A percentile compares a stretch with the other conserved stretches of the same genome.
Conservation (phyloP, 2,797 vertebrate genomes). For the Cyclura pinguis region DNA sequence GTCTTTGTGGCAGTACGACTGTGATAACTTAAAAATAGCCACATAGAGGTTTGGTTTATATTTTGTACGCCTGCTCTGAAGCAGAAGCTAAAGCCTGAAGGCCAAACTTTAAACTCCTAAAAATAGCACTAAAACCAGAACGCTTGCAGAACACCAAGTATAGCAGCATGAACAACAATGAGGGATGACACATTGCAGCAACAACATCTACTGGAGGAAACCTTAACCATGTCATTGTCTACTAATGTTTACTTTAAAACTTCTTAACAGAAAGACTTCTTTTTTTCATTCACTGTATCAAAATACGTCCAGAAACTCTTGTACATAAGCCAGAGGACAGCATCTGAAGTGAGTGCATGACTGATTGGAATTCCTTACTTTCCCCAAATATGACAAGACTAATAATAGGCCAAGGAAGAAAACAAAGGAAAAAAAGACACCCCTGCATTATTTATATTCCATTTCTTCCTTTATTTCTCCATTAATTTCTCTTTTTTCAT, state of each 20-base stretch:
- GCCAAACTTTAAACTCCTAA: conserved; percentile 56
- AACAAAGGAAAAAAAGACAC: conserved; percentile 41
- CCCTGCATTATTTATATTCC: conserved; percentile 50
- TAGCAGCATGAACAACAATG: conserved; percentile 37
- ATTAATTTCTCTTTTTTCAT: conserved; percentile 67
- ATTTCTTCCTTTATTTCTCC: conserved; percentile 65
- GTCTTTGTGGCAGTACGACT: conserved; percentile 23
- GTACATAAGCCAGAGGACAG: conserved; percentile 41
- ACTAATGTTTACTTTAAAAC: conserved; percentile 27
- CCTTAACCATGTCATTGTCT: conserved; percentile 5
- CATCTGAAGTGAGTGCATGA: conserved; percentile 54
- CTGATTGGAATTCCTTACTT: conserved; percentile 52
- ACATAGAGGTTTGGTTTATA: conserved; percentile 51
- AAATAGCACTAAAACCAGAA: conserved; percentile 54
- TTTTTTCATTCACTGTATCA: conserved; percentile 18
- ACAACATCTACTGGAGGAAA: conserved; percentile 19
- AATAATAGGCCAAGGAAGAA: conserved; percentile 62
- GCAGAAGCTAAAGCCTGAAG: conserved; percentile 39
- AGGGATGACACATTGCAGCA: conserved; percentile 35
- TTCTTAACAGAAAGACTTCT: background rate
- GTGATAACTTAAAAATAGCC: conserved; percentile 54
- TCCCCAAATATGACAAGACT: conserved; percentile 44
- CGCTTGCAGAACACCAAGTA: conserved; percentile 28
- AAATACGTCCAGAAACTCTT: conserved; percentile 46
- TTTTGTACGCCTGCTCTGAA: conserved; percentile 55